phyloP scores from a whole-genome alignment of 2,113 vertebrate species.

The Ceratotherium simum region DNA sequence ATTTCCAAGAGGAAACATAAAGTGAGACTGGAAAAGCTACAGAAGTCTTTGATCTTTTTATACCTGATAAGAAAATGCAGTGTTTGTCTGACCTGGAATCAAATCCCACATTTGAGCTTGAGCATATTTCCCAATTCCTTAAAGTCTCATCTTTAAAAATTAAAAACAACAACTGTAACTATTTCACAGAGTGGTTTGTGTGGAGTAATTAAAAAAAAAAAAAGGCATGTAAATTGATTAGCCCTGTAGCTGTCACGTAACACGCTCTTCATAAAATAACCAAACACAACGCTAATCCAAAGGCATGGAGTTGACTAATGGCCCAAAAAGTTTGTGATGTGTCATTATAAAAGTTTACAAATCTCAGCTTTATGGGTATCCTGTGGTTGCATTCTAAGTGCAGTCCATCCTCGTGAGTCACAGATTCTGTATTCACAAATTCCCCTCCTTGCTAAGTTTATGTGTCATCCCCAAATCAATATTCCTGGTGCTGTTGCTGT shows the following conservation, averaged over 20 bases:
- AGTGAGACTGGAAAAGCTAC: background rate
- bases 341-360: background rate
- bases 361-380: background rate
- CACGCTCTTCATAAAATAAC: background rate
- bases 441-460: background rate
- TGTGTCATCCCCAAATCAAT: too few species aligned
- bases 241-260: background rate
- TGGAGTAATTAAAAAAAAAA: too few species aligned
- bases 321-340: background rate
- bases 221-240: background rate
- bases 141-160: background rate
- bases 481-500: background rate
- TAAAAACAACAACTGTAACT: too few species aligned
- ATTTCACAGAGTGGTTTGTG: background rate
- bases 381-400: background rate
- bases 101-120: background rate
- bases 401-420: fast-evolving
- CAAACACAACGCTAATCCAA: background rate
- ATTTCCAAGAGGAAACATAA: background rate
- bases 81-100: background rate
- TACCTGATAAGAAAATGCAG: fast-evolving
- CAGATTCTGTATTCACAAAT: background rate
- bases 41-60: background rate
- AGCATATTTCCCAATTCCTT: background rate
- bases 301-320: fast-evolving